A percentile compares a stretch with the other conserved stretches of the same genome.
phyloP scores from a whole-genome alignment of 2,888 invertebrate species.

The Lissocephala sabroskyi region DNA sequence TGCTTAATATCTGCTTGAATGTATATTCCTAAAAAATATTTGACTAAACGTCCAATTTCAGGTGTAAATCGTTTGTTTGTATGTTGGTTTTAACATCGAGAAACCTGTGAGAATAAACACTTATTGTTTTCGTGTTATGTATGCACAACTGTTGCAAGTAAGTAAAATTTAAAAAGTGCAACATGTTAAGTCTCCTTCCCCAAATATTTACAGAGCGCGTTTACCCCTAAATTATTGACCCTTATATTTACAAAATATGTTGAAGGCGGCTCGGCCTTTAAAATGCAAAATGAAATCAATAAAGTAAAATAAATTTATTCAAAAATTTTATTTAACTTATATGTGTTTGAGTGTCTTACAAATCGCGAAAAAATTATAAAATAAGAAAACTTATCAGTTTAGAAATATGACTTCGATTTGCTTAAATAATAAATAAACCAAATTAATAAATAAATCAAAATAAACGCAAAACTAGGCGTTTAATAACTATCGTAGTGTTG shows the following conservation, averaged over 20 bases:
- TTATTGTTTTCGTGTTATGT: slow-evolving; percentile 35
- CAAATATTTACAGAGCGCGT: slow-evolving; percentile 57
- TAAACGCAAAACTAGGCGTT: too few species aligned
- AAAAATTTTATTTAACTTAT: slow-evolving; percentile 55
- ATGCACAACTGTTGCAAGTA: slow-evolving; percentile 45
- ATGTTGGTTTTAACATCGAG: slow-evolving; percentile 30
- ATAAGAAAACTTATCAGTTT: slow-evolving; percentile 56
- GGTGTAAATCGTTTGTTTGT: slow-evolving; percentile 9
- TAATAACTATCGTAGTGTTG: too few species aligned
- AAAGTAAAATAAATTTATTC: slow-evolving; percentile 25
- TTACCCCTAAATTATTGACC: slow-evolving; percentile 32
- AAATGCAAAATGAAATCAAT: slow-evolving; percentile 20
- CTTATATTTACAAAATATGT: not conserved
- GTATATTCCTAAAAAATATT: slow-evolving; percentile 52
- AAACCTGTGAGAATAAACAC: slow-evolving; percentile 51
- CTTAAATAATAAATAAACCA: slow-evolving; percentile 31
- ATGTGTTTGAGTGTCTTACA: slow-evolving; percentile 59
- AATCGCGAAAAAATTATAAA: slow-evolving; percentile 35
- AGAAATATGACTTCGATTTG: slow-evolving; percentile 66
- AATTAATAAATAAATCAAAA: slow-evolving; percentile 13
- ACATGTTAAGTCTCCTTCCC: slow-evolving; percentile 47
- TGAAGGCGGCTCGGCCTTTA: slow-evolving; percentile 2
- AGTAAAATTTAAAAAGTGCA: slow-evolving; percentile 46
- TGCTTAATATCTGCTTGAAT: slow-evolving; percentile 11
- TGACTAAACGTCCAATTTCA: slow-evolving; percentile 31